Conservation (phyloP, 2,113 vertebrate genomes). For the Podiceps cristatus region DNA sequence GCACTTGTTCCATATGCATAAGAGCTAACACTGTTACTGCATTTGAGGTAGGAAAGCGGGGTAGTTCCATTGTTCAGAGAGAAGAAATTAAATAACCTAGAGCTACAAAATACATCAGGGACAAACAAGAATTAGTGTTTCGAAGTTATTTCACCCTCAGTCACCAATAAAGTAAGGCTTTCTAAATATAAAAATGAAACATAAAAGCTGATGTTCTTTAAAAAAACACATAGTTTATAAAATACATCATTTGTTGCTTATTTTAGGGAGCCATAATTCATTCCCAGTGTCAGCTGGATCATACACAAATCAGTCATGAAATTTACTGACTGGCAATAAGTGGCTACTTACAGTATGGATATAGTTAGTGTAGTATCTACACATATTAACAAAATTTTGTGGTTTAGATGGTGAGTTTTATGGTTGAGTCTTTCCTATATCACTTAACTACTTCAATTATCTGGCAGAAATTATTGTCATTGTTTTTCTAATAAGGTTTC, state of each 20-base stretch:
- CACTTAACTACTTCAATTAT: not conserved
- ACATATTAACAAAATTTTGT: not conserved
- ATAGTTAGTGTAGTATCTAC: not conserved
- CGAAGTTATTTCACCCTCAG: not conserved
- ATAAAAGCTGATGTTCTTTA: not conserved
- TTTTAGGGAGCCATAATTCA: not conserved
- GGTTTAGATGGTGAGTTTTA: not conserved
- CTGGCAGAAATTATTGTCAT: not conserved
- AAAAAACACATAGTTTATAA: not conserved
- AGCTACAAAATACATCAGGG: not conserved
- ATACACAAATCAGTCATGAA: not conserved
- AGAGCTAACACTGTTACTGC: not conserved
- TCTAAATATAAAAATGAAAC: not conserved
- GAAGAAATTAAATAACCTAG: not conserved
- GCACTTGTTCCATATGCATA: not conserved
- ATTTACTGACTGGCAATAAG: not conserved
- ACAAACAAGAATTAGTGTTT: not conserved
- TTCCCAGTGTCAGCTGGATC: not conserved
- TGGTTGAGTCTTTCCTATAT: not conserved
- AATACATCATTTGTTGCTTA: not conserved
- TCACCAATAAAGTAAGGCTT: not conserved
- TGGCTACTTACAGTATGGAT: not conserved
- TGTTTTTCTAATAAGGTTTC: not conserved
- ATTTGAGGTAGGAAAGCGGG: not conserved
- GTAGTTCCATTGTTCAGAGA: not conserved